These are phyloP conservation scores for Micrastur ruficollis DNA, from an alignment of 2,797 vertebrate species.

Conservation along the genomic window DNA sequence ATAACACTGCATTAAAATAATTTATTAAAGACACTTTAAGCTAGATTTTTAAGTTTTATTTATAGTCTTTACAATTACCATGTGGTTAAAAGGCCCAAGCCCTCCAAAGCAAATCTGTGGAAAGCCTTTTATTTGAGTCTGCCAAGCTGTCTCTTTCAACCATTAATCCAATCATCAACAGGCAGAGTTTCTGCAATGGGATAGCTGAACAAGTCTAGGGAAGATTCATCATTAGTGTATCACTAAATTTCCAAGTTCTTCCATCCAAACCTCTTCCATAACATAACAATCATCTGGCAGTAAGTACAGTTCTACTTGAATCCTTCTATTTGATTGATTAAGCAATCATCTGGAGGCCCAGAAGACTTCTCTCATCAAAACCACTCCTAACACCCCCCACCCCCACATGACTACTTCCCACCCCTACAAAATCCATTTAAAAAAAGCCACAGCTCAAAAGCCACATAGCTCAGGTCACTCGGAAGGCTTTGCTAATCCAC, in stretches of 20 bases:
- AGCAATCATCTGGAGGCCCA: background rate
- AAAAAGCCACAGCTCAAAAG: background rate
- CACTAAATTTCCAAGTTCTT: background rate
- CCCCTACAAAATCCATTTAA: background rate
- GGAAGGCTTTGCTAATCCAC: background rate
- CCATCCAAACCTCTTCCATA: background rate
- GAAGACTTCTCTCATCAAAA: background rate
- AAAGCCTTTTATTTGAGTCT: background rate
- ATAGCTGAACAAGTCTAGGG: background rate
- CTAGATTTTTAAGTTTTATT: background rate
- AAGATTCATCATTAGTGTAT: background rate
- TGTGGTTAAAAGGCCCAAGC: background rate
- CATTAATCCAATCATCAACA: background rate
- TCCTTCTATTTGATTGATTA: background rate
- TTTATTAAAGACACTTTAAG: background rate
- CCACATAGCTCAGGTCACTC: background rate
- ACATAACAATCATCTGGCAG: background rate
- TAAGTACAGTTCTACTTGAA: background rate
- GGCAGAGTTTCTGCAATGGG: background rate
- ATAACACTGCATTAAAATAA: background rate
- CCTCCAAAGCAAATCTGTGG: background rate
- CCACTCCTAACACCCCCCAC: background rate
- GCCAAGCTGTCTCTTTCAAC: constrained; percentile 9
- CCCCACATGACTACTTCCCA: background rate
- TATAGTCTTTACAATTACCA: background rate